Base-by-base conservation (phyloP, 2,888 invertebrate genomes). In the Drosophila nr. medialis region DNA sequence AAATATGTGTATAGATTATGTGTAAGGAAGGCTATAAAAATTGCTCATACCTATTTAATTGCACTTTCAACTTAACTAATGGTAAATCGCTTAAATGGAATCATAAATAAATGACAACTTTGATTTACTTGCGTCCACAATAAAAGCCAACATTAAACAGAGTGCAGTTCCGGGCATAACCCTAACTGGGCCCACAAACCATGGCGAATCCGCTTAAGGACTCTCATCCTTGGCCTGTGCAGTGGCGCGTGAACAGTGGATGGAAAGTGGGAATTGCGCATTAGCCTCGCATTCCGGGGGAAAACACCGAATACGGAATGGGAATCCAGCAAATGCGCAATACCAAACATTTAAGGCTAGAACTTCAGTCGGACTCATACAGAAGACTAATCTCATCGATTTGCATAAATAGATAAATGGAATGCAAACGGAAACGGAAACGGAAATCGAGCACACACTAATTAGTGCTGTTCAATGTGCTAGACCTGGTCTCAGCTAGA, bases 91-190 rank as follows among this genome's bases (percentile, higher is more conserved):
- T 70, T 60, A 54, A 83, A 83, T 75, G 70, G 72, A 76, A 86
- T 83, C 85, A 81, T 86, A 86, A 86, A 86, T 83, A 83, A 79
- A 75, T 51, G 67, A 71, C 72, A 76, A 60, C 75, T 72, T 75
- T 89, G 86, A 86, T 86, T 89, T 84, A 86, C 82, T 82, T 72
- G 73, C 80, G 64, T 60, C 63, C 71, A 78, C 80, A 84, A 68
- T 54, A 36, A 62, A 72, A 75, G 51, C 30, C 42, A 80, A 77
- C 86, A 83, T 84, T 85, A 86, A 89, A 84, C 77, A 84, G 85
- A 85, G 81, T 81, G 86, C 83, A 77, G 62, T 62, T 76, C 34
- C 62, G 18, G n/a, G 55, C 13, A 56, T 32, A 75, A 80, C 82
- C 71, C 80, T 64, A 67, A 74, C 60, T 49, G 68, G 62, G 40